Conservation (phyloP, 2,888 invertebrate species). For the Psococerastis gibbosa region DNA sequence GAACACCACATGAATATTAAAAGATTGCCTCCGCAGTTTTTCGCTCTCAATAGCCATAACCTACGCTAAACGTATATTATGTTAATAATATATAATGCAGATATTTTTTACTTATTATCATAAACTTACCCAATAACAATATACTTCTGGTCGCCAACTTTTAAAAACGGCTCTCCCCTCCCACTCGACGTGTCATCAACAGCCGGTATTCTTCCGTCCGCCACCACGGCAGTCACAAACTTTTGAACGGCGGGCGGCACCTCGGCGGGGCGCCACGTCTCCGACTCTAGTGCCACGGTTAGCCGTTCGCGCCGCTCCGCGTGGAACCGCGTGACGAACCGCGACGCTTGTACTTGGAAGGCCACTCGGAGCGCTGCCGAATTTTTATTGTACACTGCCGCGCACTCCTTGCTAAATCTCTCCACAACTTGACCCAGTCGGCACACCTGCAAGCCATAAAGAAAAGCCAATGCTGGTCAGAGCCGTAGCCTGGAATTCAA, state of each 20-base stretch:
- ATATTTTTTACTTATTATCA: too few relatives aligned
- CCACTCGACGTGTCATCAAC: neutral
- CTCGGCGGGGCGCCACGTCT: constrained; percentile 86
- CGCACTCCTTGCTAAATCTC: neutral
- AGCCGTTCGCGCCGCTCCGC: constrained; percentile 71
- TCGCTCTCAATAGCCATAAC: too few relatives aligned
- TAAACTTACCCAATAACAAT: constrained; percentile 18
- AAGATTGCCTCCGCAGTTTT: too few relatives aligned
- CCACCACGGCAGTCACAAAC: constrained; percentile 50
- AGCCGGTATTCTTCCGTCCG: constrained; percentile 16
- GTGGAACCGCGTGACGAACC: constrained; percentile 83
- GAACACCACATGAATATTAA: too few relatives aligned
- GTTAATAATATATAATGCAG: too few relatives aligned
- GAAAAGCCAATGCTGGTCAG: too few relatives aligned
- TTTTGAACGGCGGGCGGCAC: constrained; percentile 78
- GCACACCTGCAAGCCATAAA: too few relatives aligned
- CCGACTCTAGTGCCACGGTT: constrained; percentile 66
- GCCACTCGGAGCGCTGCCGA: constrained; percentile 66
- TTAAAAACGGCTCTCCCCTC: constrained; percentile 7
- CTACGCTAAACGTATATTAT: too few relatives aligned
- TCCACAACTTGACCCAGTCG: constrained; percentile 5
- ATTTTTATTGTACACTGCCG: constrained; percentile 45
- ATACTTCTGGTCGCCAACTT: constrained; percentile 16
- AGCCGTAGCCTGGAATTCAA: too few relatives aligned
- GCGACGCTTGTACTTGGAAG: constrained; percentile 49